phyloP scores from a whole-genome alignment of 2,113 vertebrate genomes.

The Scomber colias region DNA sequence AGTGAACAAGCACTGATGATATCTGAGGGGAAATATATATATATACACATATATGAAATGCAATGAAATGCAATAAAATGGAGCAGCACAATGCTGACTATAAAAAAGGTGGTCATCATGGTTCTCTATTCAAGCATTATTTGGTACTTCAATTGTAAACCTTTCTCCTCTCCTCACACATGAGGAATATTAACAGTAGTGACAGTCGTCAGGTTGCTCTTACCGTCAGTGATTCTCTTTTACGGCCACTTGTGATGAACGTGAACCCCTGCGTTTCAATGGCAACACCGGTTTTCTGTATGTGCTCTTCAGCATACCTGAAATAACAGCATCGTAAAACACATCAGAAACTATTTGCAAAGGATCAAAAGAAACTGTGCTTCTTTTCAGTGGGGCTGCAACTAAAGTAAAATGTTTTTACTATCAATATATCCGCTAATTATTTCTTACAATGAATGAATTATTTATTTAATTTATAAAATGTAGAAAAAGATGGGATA shows the following conservation, averaged over 20 bases:
- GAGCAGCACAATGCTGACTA: not conserved
- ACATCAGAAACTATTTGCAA: not conserved
- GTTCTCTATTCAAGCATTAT: constrained; percentile 1
- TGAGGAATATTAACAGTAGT: not conserved
- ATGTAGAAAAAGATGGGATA: not conserved
- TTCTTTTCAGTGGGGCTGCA: too few relatives aligned
- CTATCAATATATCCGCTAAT: too few relatives aligned
- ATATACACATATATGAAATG: too few relatives aligned
- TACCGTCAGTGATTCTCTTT: constrained; percentile 87
- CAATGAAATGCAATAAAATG: not conserved
- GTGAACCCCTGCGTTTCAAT: constrained; percentile 89
- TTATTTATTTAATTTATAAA: too few relatives aligned
- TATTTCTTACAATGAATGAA: too few relatives aligned
- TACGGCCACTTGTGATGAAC: constrained; percentile 87
- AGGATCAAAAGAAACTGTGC: not conserved
- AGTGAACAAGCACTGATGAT: not conserved
- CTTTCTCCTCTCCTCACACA: not conserved
- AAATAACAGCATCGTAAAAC: constrained; percentile 37
- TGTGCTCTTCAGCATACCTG: constrained; percentile 88
- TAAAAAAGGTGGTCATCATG: not conserved
- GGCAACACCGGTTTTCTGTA: constrained; percentile 87
- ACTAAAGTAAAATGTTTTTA: too few relatives aligned
- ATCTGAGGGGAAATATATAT: not conserved
- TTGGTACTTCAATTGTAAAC: too few relatives aligned
- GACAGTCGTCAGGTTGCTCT: constrained; percentile 18